These are phyloP conservation scores for Helicoverpa assulta DNA, from an alignment of 2,888 invertebrate species.

Conservation along the genomic window DNA sequence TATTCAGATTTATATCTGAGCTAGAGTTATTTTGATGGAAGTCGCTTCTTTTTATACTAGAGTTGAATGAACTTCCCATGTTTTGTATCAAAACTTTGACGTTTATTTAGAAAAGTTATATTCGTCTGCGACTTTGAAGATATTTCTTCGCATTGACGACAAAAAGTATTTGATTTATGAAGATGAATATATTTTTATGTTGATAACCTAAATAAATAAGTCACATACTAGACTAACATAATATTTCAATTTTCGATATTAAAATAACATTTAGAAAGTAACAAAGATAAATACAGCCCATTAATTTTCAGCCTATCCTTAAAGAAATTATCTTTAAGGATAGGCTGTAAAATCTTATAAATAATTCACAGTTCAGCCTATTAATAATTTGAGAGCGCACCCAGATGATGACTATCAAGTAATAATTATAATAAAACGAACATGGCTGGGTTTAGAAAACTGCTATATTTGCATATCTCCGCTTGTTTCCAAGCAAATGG, in stretches of 20 bases:
- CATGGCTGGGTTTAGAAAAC: conserved; percentile 67
- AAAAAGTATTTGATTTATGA: conserved; percentile 1
- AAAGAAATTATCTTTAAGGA: too few species aligned
- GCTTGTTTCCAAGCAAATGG: conserved; percentile 72
- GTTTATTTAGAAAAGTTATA: neutral
- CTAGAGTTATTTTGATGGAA: conserved; percentile 19
- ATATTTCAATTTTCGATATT: neutral
- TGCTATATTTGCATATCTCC: conserved; percentile 79
- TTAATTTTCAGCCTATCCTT: neutral
- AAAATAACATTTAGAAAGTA: neutral
- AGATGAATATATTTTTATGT: neutral
- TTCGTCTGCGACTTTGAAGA: neutral
- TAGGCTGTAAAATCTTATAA: conserved; percentile 34
- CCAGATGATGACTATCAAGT: conserved; percentile 52
- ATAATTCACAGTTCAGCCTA: conserved; percentile 40
- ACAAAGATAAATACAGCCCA: neutral
- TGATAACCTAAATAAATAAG: neutral
- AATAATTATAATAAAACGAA: conserved; percentile 70
- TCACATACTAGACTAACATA: too few species aligned
- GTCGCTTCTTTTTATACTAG: conserved; percentile 4
- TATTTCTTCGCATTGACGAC: neutral
- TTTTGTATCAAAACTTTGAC: conserved; percentile 9
- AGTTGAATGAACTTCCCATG: conserved; percentile 45
- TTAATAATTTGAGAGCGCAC: conserved; percentile 42
- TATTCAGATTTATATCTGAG: conserved; percentile 15